Conservation (phyloP, 2,113 vertebrate species). For the Callipepla squamata region DNA sequence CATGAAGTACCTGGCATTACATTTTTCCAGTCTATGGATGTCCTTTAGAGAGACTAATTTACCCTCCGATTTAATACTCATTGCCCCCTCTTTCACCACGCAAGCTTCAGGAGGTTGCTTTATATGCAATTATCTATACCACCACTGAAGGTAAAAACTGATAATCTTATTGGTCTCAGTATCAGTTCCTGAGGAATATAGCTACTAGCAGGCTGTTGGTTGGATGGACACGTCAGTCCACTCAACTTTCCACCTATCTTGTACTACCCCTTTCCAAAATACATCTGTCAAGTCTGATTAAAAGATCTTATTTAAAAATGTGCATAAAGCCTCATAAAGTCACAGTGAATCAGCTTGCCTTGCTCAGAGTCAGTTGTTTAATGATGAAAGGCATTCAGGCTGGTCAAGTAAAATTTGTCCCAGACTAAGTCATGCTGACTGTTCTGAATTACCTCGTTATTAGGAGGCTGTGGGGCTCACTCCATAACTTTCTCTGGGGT, state of each 20-base stretch:
- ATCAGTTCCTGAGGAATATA: neutral
- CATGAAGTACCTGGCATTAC: fast-evolving
- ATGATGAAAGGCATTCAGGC: neutral
- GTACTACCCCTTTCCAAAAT: neutral
- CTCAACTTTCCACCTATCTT: neutral
- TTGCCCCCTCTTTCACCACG: neutral
- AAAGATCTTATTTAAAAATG: neutral
- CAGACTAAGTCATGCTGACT: neutral
- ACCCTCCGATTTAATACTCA: neutral
- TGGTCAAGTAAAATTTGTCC: neutral
- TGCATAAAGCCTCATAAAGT: neutral
- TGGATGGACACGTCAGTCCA: neutral
- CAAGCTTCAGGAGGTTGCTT: neutral
- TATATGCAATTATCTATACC: neutral
- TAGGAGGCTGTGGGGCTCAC: neutral
- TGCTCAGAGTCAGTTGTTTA: neutral
- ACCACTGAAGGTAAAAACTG: neutral
- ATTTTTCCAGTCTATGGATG: neutral
- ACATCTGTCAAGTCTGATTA: neutral
- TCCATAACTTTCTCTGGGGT: too few species aligned
- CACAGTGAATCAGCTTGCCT: neutral
- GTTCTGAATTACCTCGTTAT: neutral
- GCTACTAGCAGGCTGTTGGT: neutral
- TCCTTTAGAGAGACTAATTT: neutral
- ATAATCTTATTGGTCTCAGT: neutral